phyloP scores from a whole-genome alignment of 2,888 invertebrate genomes.

The Piscicola geometra region DNA sequence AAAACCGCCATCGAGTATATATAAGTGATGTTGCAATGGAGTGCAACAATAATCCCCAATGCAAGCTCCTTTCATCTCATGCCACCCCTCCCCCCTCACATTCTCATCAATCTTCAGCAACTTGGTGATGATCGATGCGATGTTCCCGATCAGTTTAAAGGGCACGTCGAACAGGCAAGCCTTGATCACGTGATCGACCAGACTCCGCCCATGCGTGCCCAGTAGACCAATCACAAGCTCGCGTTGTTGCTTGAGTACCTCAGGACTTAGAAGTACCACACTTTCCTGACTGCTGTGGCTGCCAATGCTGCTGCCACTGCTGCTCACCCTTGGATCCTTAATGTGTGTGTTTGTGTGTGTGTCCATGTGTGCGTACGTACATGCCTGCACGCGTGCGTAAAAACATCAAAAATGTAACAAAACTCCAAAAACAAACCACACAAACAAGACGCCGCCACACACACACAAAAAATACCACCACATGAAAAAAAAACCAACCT shows the following conservation, averaged over 20 bases:
- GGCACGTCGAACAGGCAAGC: constrained; percentile 31
- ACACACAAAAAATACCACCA: too few species aligned
- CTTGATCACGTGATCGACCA: constrained; percentile 16
- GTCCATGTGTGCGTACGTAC: constrained; percentile 15
- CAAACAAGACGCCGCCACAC: too few species aligned
- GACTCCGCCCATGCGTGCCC: constrained; percentile 1
- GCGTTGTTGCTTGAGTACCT: background rate
- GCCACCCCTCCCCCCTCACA: background rate
- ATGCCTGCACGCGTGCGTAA: background rate
- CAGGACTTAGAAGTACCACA: background rate
- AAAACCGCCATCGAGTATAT: too few species aligned
- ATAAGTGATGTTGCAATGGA: too few species aligned
- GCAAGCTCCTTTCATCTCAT: too few species aligned
- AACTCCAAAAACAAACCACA: too few species aligned
- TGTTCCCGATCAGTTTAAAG: background rate
- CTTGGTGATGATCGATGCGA: constrained; percentile 20
- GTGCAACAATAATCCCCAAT: too few species aligned
- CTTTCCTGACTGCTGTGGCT: constrained; percentile 3
- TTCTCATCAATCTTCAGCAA: constrained; percentile 29
- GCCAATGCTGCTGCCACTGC: constrained; percentile 18
- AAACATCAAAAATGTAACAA: too few species aligned
- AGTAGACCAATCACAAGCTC: constrained; percentile 22
- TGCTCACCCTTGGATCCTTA: background rate
- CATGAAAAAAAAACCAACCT: too few species aligned
- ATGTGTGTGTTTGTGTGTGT: background rate